phyloP scores from a whole-genome alignment of 1,140 invertebrate species.

The Nasonia longicornis region DNA sequence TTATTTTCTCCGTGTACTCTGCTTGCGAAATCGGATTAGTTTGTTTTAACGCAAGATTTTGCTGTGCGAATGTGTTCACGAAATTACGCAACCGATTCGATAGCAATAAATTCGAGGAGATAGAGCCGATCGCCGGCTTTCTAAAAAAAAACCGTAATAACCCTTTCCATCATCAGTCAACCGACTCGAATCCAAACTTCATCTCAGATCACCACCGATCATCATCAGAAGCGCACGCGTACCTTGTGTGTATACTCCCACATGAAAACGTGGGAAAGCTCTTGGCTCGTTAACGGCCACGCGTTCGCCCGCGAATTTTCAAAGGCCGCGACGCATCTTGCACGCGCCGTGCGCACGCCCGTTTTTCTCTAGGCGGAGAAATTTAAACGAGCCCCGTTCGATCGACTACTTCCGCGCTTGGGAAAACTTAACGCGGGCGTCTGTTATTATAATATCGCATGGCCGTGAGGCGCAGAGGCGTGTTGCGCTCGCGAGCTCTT shows the following conservation, averaged over 20 bases:
- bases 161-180: too few species aligned
- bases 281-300: not conserved
- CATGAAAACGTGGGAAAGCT: slow-evolving; percentile 25
- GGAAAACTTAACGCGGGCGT: slow-evolving; percentile 13
- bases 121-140: too few species aligned
- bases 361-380: slow-evolving; percentile 42
- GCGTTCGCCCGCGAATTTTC: slow-evolving; percentile 4
- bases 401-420: slow-evolving; percentile 33
- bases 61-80: too few species aligned
- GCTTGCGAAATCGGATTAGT: too few species aligned
- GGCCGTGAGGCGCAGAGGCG: slow-evolving; percentile 15
- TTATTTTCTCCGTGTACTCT: too few species aligned
- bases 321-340: not conserved
- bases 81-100: too few species aligned
- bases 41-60: too few species aligned
- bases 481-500: not conserved
- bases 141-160: too few species aligned
- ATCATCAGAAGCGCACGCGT: too few species aligned
- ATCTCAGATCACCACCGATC: too few species aligned
- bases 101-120: too few species aligned
- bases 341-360: not conserved
- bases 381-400: slow-evolving; percentile 27
- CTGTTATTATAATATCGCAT: slow-evolving; percentile 32
- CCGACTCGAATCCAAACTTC: too few species aligned
- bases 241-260: not conserved